Conservation (phyloP, 2,797 vertebrate genomes). For the Columba guinea region DNA sequence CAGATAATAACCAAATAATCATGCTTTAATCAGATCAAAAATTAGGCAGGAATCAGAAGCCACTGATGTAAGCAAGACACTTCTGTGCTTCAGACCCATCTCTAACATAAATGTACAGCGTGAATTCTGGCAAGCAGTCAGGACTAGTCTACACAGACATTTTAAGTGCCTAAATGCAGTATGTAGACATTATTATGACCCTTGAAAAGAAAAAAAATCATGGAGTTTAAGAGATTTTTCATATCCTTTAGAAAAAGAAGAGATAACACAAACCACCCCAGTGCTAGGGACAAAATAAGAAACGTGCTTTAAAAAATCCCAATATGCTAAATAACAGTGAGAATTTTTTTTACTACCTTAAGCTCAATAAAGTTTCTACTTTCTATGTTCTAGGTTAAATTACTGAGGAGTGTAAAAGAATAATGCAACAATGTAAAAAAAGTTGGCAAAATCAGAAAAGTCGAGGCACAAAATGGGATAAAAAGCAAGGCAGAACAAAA, state of each 20-base stretch:
- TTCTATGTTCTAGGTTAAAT: neutral
- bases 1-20: neutral
- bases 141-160: neutral
- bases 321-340: neutral
- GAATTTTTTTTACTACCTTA: neutral
- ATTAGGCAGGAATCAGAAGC: neutral
- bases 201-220: neutral
- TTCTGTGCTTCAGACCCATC: neutral
- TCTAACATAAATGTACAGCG: neutral
- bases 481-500: neutral
- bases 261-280: neutral
- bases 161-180: neutral
- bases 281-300: neutral
- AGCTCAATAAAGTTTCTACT: neutral
- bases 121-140: neutral
- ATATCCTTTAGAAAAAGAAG: neutral
- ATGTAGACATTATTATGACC: neutral
- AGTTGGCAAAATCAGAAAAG: neutral
- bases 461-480: neutral
- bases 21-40: neutral
- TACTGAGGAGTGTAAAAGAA: neutral
- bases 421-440: neutral
- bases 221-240: neutral
- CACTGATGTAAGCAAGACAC: neutral
- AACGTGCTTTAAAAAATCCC: neutral